Base-by-base conservation (phyloP, 2,797 vertebrate genomes). In the Microctenopoma steveboyesi region DNA sequence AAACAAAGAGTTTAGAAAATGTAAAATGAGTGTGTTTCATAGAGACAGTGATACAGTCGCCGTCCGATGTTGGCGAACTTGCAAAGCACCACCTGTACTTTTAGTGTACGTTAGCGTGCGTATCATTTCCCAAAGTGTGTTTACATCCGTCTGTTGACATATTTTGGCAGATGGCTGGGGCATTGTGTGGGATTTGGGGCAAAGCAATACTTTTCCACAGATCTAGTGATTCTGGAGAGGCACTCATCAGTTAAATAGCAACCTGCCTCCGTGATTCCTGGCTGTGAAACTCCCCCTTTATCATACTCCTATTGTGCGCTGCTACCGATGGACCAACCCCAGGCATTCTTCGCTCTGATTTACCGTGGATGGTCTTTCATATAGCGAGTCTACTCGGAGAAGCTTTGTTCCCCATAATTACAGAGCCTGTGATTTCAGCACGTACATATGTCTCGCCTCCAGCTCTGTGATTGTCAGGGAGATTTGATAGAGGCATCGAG, bases 341-440 rank as follows among this genome's bases (percentile, higher is more conserved):
- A 11, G 42, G 78, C 82, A 64, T 81, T 85, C 74, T 85, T 70
- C 47, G 71, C 89, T 89, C 83, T 83, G 87, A 87, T 86, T 89
- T 88, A 64, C 84, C 77, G 82, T 78, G 74, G 82, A 83, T 58
- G 72, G 54, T 75, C 78, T 79, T 79, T 87, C 77, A 82, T 74
- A 79, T n/a, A 72, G 76, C 48, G 64, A 82, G 77, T 81, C 74
- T 59, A 67, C 68, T 74, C 77, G 49, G 71, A 86, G 76, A 83
- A 62, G 79, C 84, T 91, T 91, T 92, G 85, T 91, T 92, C 86
- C 68, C 57, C 65, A 33, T 92, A 92, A 94, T 93, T 92, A 90
- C 89, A 90, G 86, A 69, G 78, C 72, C 77, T 67, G 79, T 81
- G 81, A 87, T 87, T 88, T 79, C 76, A 52, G 55, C 82, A 72